Evolutionary conservation across 2,797 vertebrate genomes (phyloP).

Genomic region (Hoplostethus mediterraneus): DNA sequence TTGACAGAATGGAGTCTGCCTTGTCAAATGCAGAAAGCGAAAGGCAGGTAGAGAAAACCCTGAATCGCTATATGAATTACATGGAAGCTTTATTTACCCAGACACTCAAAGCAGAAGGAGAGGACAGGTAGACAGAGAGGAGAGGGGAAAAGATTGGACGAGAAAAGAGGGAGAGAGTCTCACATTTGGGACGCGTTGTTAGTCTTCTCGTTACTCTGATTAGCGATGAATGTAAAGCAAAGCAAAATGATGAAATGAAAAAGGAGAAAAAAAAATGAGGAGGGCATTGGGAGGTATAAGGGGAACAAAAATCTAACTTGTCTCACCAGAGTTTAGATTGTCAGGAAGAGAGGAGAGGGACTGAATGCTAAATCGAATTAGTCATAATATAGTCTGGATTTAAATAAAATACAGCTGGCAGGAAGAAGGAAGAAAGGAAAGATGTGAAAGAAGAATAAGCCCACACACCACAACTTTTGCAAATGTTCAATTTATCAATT

Average conservation of each 20-base stretch:
- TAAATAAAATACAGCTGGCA: too few relatives aligned
- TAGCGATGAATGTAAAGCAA: background rate
- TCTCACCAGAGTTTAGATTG: too few relatives aligned
- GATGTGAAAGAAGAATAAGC: too few relatives aligned
- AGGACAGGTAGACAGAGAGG: background rate
- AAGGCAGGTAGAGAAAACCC: background rate
- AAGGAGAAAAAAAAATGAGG: too few relatives aligned
- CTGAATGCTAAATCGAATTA: too few relatives aligned
- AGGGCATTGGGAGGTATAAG: too few relatives aligned
- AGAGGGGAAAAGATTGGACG: background rate
- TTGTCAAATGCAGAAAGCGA: background rate
- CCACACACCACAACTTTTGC: too few relatives aligned
- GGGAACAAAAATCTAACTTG: background rate
- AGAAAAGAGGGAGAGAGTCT: background rate
- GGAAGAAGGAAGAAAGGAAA: too few relatives aligned
- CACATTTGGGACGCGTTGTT: background rate
- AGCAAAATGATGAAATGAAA: background rate
- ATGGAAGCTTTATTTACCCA: conserved; percentile 24
- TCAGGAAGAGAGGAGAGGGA: too few relatives aligned
- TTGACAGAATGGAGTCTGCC: conserved; percentile 41
- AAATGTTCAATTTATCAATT: too few relatives aligned
- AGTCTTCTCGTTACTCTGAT: background rate
- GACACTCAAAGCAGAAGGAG: conserved; percentile 10
- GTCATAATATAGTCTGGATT: too few relatives aligned
- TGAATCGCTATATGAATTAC: conserved; percentile 24